A percentile compares a stretch with the other conserved stretches of the same genome.
Conservation (phyloP, 2,888 invertebrate species). For the Pollenia labialis region DNA sequence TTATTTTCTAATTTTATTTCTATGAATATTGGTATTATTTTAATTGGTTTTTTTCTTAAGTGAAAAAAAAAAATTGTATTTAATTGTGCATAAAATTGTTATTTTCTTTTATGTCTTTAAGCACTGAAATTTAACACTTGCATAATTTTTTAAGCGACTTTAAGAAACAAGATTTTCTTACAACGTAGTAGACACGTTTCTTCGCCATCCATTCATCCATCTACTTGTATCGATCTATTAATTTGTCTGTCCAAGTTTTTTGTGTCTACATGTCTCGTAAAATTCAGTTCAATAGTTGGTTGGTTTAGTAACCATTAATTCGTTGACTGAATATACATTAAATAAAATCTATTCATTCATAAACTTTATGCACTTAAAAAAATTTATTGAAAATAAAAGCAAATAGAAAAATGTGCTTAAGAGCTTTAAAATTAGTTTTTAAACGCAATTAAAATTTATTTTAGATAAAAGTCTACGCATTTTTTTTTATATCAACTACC, state of each 20-base stretch:
- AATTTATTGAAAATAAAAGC: not conserved
- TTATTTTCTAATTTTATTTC: not conserved
- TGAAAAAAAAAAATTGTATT: constrained; percentile 21
- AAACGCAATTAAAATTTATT: no score
- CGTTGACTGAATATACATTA: constrained; percentile 51
- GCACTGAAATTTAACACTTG: constrained; percentile 65
- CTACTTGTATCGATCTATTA: not conserved
- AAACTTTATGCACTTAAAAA: constrained; percentile 58
- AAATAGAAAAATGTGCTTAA: not conserved
- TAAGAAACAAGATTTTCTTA: constrained; percentile 57
- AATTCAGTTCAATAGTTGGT: constrained; percentile 39
- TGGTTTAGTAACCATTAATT: constrained; percentile 36
- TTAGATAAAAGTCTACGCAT: no score
- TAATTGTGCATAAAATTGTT: constrained; percentile 69
- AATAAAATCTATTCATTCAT: constrained; percentile 69
- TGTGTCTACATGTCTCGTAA: constrained; percentile 26
- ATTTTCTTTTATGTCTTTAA: constrained; percentile 64
- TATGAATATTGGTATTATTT: not conserved
- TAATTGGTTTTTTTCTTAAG: not conserved
- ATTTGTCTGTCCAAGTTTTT: constrained; percentile 41
- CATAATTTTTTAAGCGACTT: constrained; percentile 61
- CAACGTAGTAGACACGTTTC: constrained; percentile 42
- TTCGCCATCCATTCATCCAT: constrained; percentile 28
- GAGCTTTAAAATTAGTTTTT: no score
- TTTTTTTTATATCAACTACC: no score